These are phyloP conservation scores for Tringa solitaria DNA, from an alignment of 2,113 vertebrate genomes.

Conservation along the genomic window DNA sequence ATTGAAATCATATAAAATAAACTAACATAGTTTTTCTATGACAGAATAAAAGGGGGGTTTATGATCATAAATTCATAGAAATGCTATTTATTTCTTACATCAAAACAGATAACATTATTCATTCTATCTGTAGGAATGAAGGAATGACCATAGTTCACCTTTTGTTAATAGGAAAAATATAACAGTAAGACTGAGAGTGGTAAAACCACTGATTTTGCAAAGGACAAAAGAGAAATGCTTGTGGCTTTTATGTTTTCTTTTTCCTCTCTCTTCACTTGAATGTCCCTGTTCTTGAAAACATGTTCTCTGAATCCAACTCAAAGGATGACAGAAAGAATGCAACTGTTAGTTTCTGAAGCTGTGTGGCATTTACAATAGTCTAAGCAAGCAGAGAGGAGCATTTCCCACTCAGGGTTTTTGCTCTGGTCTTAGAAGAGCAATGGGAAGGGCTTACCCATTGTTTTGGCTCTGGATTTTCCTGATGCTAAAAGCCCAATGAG, in stretches of 20 bases:
- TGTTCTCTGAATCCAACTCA: background rate
- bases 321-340: background rate
- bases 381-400: no score
- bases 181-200: background rate
- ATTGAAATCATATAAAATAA: background rate
- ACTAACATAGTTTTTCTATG: no score
- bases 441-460: background rate
- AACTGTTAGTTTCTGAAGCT: no score
- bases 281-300: background rate
- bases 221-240: background rate
- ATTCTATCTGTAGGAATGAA: background rate
- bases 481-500: conserved; percentile 77
- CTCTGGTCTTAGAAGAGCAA: no score
- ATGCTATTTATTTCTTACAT: background rate
- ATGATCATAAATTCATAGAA: background rate
- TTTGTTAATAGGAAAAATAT: background rate
- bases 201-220: background rate
- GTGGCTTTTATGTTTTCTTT: background rate
- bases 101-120: background rate
- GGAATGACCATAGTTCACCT: background rate
- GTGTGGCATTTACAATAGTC: no score
- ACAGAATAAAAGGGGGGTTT: background rate
- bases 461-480: conserved; percentile 47
- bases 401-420: no score
- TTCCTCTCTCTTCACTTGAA: no score